phyloP scores from a whole-genome alignment of 2,797 vertebrate genomes.

The Sternarchorhynchus goeldii region DNA sequence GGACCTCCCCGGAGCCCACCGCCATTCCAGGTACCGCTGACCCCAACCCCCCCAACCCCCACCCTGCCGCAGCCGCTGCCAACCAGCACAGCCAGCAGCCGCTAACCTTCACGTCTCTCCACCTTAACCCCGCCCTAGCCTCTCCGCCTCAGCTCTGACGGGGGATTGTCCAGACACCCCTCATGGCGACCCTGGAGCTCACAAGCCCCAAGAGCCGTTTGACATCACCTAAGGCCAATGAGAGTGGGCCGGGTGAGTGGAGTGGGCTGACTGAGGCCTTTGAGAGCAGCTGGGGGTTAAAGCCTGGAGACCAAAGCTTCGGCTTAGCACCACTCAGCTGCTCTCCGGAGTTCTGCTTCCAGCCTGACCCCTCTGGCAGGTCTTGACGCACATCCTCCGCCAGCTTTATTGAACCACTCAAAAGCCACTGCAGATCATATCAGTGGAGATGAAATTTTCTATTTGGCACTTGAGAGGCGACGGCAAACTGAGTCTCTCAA shows the following conservation, averaged over 20 bases:
- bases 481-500: slow-evolving; percentile 39
- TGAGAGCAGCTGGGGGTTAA: slow-evolving; percentile 40
- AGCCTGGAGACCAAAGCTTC: slow-evolving; percentile 40
- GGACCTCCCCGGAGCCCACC: slow-evolving; percentile 87
- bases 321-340: slow-evolving; percentile 31
- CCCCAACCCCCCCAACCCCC: slow-evolving; percentile 31
- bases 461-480: slow-evolving; percentile 43
- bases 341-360: slow-evolving; percentile 42
- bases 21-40: slow-evolving; percentile 87
- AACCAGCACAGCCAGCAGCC: slow-evolving; percentile 55
- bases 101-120: not conserved
- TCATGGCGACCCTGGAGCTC: not conserved
- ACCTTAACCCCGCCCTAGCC: not conserved
- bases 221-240: slow-evolving; percentile 44
- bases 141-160: slow-evolving; percentile 25
- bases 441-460: slow-evolving; percentile 48
- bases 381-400: slow-evolving; percentile 29
- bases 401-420: slow-evolving; percentile 43
- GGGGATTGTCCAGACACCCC: slow-evolving; percentile 42
- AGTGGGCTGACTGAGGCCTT: slow-evolving; percentile 25
- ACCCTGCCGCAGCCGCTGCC: slow-evolving; percentile 57
- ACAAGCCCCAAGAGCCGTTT: slow-evolving; percentile 24
- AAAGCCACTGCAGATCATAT: slow-evolving; percentile 47
- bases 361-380: slow-evolving; percentile 34
- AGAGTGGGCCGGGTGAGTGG: slow-evolving; percentile 24